Conservation (phyloP, 2,888 invertebrate genomes). For the Agrilus cyanescens region DNA sequence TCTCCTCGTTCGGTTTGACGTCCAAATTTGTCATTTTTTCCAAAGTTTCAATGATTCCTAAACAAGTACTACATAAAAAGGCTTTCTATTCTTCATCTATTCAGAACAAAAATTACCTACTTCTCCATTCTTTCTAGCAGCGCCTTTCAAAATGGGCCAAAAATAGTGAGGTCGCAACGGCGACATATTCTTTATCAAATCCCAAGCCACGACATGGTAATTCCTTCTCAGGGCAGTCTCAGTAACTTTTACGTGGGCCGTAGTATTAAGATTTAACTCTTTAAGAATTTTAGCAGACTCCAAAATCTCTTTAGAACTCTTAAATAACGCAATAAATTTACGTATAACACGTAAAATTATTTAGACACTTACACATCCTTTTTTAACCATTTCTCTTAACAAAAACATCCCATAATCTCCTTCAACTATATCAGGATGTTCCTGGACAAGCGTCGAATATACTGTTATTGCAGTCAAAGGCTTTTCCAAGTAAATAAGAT, state of each 20-base stretch:
- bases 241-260: constrained; percentile 29
- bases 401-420: constrained; percentile 44
- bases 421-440: constrained; percentile 31
- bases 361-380: constrained; percentile 32
- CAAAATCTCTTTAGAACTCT: constrained; percentile 37
- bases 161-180: constrained; percentile 48
- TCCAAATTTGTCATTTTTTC: constrained; percentile 42
- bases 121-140: constrained; percentile 42
- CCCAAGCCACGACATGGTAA: constrained; percentile 35
- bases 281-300: constrained; percentile 37
- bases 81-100: background rate
- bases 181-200: constrained; percentile 29
- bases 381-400: constrained; percentile 45
- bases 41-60: constrained; percentile 42
- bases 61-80: constrained; percentile 1
- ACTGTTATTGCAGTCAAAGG: constrained; percentile 39
- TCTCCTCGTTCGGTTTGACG: constrained; percentile 45
- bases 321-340: constrained; percentile 10
- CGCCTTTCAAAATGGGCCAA: constrained; percentile 48
- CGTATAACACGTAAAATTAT: background rate
- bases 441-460: constrained; percentile 30
- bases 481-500: constrained; percentile 39
- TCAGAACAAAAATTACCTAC: constrained; percentile 29
- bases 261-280: constrained; percentile 37
- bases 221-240: constrained; percentile 37